Conservation (phyloP, 1,140 invertebrate species). For the Drosophila ananassae region DNA sequence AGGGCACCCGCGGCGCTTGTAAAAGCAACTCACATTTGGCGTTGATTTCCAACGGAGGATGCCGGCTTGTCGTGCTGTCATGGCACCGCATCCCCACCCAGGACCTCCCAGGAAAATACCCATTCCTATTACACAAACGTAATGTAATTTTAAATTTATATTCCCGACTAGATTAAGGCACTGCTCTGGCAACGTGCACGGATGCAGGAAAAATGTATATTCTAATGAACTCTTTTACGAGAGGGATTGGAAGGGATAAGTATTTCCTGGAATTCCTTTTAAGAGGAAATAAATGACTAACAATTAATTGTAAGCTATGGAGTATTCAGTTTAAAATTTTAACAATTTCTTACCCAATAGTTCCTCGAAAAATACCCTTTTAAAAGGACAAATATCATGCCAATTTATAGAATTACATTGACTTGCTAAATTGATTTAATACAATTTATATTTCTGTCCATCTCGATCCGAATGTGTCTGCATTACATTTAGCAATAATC, state of each 20-base stretch:
- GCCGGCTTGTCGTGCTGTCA: conserved; percentile 49
- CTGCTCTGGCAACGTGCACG: conserved; percentile 33
- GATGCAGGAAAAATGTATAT: conserved; percentile 32
- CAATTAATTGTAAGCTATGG: neutral
- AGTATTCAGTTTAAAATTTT: too few relatives aligned
- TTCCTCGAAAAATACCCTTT: neutral
- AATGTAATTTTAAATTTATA: conserved; percentile 55
- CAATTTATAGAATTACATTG: conserved; percentile 30
- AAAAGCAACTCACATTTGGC: conserved; percentile 63
- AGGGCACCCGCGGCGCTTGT: conserved; percentile 68
- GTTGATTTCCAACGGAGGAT: conserved; percentile 52
- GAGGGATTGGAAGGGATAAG: conserved; percentile 1
- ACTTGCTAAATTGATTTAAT: conserved; percentile 39
- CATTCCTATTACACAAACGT: conserved; percentile 16
- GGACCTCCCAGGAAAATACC: conserved; percentile 13
- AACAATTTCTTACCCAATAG: neutral
- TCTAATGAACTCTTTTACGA: conserved; percentile 46
- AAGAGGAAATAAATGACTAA: neutral
- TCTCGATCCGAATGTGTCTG: neutral
- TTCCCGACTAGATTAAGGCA: conserved; percentile 50
- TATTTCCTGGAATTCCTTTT: conserved; percentile 5
- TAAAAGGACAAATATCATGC: neutral
- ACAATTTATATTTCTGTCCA: neutral
- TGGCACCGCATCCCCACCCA: conserved; percentile 24
- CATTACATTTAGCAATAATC: conserved; percentile 22